A percentile compares a stretch with the other conserved stretches of the same genome.
phyloP scores from a whole-genome alignment of 2,888 invertebrate genomes.

The Drosophila eohydei region DNA sequence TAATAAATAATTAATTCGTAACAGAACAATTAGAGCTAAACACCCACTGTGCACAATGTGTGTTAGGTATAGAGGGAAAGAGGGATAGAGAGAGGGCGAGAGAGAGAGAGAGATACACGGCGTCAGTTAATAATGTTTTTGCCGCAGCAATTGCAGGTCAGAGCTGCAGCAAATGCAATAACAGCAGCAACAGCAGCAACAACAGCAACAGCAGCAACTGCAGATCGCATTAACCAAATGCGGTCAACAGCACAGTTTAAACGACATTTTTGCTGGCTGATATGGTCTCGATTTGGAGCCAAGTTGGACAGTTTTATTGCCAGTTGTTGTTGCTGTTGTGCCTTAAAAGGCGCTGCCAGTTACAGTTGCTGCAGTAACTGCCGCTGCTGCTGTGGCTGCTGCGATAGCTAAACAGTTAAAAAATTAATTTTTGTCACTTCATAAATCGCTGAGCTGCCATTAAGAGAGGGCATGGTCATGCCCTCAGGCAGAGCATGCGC shows the following conservation, averaged over 20 bases:
- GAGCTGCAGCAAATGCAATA: constrained; percentile 28
- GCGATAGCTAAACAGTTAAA: constrained; percentile 82
- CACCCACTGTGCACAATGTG: neutral
- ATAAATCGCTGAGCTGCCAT: constrained; percentile 70
- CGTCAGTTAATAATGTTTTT: constrained; percentile 60
- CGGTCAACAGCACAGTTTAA: constrained; percentile 78
- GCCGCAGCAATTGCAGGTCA: constrained; percentile 53
- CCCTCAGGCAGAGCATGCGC: neutral
- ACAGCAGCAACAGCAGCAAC: constrained; percentile 20
- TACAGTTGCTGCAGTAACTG: constrained; percentile 44
- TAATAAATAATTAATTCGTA: neutral
- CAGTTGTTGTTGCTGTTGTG: constrained; percentile 43
- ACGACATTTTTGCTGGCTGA: constrained; percentile 78
- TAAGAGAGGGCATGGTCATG: neutral
- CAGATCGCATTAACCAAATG: constrained; percentile 78
- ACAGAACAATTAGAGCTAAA: neutral
- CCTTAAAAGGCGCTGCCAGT: constrained; percentile 71
- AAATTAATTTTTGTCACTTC: constrained; percentile 84
- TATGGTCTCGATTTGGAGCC: constrained; percentile 75
- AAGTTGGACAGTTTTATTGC: constrained; percentile 81
- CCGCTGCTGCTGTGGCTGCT: constrained; percentile 34
- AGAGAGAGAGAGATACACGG: neutral
- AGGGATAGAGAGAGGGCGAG: neutral
- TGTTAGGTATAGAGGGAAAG: constrained; percentile 10
- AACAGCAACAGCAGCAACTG: constrained; percentile 21